phyloP scores from a whole-genome alignment of 2,113 vertebrate species.

The Machaerirhynchus nigripectus region DNA sequence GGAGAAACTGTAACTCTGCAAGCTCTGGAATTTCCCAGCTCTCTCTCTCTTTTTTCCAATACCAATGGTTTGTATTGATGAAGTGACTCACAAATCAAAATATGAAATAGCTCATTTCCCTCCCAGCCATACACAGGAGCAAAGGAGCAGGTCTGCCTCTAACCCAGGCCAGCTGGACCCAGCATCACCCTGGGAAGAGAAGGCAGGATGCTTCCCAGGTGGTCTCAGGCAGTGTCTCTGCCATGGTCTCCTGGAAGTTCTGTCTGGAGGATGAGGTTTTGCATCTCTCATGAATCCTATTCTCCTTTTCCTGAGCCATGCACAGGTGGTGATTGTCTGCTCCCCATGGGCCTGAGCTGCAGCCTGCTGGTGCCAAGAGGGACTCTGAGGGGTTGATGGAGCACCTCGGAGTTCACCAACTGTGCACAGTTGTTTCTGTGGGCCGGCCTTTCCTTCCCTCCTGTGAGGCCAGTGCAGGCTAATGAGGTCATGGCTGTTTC shows the following conservation, averaged over 20 bases:
- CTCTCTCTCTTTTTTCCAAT: background rate
- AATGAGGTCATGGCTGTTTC: background rate
- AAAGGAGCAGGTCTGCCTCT: background rate
- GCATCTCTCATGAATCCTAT: background rate
- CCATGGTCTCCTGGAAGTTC: background rate
- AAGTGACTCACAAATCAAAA: background rate
- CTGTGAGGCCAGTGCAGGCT: background rate
- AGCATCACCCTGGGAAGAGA: rapidly evolving
- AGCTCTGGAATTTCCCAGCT: background rate
- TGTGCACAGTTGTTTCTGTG: background rate
- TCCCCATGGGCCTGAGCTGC: background rate
- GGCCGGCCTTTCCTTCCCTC: background rate
- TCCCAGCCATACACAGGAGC: rapidly evolving
- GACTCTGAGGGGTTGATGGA: background rate
- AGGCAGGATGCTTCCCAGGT: background rate
- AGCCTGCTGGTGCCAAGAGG: background rate
- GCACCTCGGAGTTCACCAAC: rapidly evolving
- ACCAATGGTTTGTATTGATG: background rate
- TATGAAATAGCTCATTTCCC: background rate
- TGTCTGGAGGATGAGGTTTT: background rate
- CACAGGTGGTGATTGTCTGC: rapidly evolving
- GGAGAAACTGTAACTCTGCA: background rate
- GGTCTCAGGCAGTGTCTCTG: background rate
- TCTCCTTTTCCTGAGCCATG: background rate
- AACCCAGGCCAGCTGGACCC: background rate